Base-by-base conservation (phyloP, 2,797 vertebrate genomes). In the Macroramphosus scolopax region DNA sequence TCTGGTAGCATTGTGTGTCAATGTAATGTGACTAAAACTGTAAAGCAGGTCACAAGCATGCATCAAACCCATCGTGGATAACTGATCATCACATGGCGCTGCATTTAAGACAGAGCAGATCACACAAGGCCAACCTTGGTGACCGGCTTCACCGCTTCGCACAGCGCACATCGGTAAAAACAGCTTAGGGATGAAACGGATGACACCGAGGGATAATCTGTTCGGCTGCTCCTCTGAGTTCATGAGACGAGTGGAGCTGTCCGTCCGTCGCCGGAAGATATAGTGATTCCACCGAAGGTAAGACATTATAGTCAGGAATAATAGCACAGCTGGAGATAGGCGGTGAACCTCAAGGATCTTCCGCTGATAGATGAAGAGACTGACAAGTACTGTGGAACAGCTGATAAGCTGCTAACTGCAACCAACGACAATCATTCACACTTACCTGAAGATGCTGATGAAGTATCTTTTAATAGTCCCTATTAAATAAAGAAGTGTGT, bases 381-480 rank as follows among this genome's bases (percentile, higher is more conserved):
- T 32, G 70, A 62, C 51, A 57, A 53, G 39, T 51, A 54, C 39
- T 38, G 52, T 6, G 34, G 43, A 63, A 47, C 58, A 25, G 33
- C 44, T 52, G 57, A 65, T 56, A 60, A 9, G 43, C 51, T 51
- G 54, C 61, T 64, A 75, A 73, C 63, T 56, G 71, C 53, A 68
- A 63, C 65, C 72, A 64, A 41, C n/a, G 25, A 50, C 61, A 53
- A 74, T 75, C 56, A 59, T 61, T 72, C 63, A 75, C 64, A 68
- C 68, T 76, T 68, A 79, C 62, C 57, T 61, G 37, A 44, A 68
- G 68, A 52, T 71, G 56, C 39, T 70, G 73, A 87, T 80, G 46
- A 72, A 80, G 66, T 58, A 62, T 80, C 67, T 75, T 63, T 72
- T 72, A 57, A 34, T 46, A 51, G 36, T 17, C 15, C 15, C 20